Evolutionary conservation across 1,140 invertebrate genomes (phyloP).

Genomic region (Drosophila nikananu): DNA sequence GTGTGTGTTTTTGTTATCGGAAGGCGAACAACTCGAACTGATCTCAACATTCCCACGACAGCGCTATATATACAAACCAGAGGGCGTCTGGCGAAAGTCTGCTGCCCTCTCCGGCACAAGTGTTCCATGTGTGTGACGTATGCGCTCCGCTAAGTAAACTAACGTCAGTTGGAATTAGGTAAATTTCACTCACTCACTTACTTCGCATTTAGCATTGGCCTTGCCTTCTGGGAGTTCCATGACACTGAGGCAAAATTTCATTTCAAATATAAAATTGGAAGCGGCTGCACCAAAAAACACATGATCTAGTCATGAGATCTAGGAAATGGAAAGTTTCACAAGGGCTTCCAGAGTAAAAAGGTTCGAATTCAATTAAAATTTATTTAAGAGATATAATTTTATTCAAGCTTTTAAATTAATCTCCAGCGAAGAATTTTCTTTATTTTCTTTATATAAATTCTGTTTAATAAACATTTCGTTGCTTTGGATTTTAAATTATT

Average conservation of each 20-base stretch:
- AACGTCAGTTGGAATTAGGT: constrained; percentile 18
- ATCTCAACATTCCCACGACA: neutral
- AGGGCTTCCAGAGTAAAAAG: neutral
- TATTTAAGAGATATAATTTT: neutral
- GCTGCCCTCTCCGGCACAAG: neutral
- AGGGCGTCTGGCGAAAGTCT: constrained; percentile 3
- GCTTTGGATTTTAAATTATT: neutral
- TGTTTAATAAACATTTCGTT: neutral
- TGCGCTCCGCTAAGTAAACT: constrained; percentile 19
- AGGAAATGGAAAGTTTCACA: neutral
- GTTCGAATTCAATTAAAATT: neutral
- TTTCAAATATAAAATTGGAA: neutral
- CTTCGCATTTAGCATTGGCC: constrained; percentile 9
- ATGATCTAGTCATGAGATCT: neutral
- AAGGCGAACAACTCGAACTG: constrained; percentile 37
- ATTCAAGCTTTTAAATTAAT: neutral
- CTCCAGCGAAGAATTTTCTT: neutral
- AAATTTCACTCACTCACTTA: constrained; percentile 14
- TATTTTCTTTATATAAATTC: neutral
- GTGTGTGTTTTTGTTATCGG: constrained; percentile 10
- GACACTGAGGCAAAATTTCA: neutral
- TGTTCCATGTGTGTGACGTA: constrained; percentile 22
- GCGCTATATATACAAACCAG: constrained; percentile 29
- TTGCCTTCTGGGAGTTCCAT: neutral
- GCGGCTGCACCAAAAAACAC: neutral